Conservation (phyloP, 2,113 vertebrate genomes). For the Anguilla rostrata region DNA sequence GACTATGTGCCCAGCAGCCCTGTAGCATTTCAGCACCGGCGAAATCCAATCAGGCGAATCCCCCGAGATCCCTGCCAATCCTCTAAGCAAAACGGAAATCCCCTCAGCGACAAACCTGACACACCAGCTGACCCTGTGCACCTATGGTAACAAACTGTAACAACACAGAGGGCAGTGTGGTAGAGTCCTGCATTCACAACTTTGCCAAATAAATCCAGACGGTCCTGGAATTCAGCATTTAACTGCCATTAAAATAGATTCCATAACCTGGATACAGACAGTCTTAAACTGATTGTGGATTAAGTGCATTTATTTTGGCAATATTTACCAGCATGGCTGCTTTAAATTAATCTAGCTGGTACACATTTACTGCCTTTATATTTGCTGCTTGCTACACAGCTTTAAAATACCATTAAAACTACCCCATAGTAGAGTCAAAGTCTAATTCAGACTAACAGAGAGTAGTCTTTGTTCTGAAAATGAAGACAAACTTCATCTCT, state of each 20-base stretch:
- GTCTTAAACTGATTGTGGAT: background rate
- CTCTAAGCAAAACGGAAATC: slow-evolving; percentile 1
- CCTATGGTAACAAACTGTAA: background rate
- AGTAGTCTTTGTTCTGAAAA: background rate
- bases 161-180: background rate
- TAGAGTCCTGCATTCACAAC: background rate
- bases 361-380: background rate
- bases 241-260: background rate
- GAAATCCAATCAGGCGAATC: slow-evolving; percentile 6
- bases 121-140: background rate
- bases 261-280: background rate
- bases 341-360: background rate
- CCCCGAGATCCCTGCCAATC: slow-evolving; percentile 10
- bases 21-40: background rate
- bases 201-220: background rate
- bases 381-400: background rate
- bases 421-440: too few species aligned
- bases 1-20: background rate
- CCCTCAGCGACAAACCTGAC: background rate
- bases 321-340: background rate
- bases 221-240: background rate
- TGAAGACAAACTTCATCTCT: background rate
- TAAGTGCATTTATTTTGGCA: background rate
- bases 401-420: background rate
- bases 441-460: too few species aligned